A percentile compares a stretch with the other conserved stretches of the same genome.
Conservation (phyloP, 1,140 invertebrate species). For the Caenorhabditis briggsae region DNA sequence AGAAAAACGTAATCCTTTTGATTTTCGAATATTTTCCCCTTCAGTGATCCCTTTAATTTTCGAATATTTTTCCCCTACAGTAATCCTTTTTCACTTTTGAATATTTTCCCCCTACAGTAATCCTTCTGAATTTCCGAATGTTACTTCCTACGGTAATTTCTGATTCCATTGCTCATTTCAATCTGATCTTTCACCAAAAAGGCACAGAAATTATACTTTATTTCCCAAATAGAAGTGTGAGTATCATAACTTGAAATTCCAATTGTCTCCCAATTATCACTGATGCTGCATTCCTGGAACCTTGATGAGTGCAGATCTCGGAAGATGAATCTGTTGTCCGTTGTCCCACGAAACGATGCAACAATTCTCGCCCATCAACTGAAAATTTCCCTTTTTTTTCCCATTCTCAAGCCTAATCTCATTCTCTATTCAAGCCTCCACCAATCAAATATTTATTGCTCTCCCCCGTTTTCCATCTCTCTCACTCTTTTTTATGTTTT, state of each 20-base stretch:
- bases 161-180: no score
- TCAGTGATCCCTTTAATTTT: no score
- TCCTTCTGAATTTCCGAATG: no score
- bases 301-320: constrained; percentile 63
- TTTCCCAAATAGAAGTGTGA: no score
- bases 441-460: constrained; percentile 44
- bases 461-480: background rate
- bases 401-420: background rate
- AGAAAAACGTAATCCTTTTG: no score
- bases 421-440: constrained; percentile 21
- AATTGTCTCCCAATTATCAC: background rate
- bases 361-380: constrained; percentile 63
- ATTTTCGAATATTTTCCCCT: no score
- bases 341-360: constrained; percentile 66
- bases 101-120: no score
- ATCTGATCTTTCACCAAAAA: no score
- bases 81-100: no score
- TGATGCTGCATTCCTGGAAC: constrained; percentile 52
- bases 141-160: no score
- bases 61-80: no score
- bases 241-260: background rate
- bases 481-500: background rate
- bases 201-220: no score
- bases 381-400: constrained; percentile 32
- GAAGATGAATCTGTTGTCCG: constrained; percentile 66